These are phyloP conservation scores for Clupea harengus DNA, from an alignment of 2,113 vertebrate genomes.

Conservation along the genomic window DNA sequence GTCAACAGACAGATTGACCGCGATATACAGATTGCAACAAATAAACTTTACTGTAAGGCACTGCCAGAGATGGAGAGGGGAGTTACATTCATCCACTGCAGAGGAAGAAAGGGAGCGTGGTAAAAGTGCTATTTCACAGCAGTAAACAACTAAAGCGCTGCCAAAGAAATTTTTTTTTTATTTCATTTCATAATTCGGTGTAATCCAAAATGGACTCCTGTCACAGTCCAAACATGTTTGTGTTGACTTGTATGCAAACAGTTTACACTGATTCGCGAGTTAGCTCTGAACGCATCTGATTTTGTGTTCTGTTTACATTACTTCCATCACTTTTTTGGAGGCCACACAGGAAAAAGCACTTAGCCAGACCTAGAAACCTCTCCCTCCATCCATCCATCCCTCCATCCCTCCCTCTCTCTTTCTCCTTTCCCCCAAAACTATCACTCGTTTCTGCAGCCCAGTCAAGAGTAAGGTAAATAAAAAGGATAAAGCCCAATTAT, in stretches of 20 bases:
- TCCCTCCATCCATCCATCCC: neutral
- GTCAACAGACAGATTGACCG: slow-evolving; percentile 9
- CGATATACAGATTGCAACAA: slow-evolving; percentile 22
- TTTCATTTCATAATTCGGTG: neutral
- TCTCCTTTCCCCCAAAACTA: neutral
- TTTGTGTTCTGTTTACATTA: neutral
- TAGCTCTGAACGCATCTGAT: neutral
- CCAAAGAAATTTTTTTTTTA: neutral
- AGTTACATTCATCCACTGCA: neutral
- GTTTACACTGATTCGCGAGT: neutral
- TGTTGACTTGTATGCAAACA: slow-evolving; percentile 5
- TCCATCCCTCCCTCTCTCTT: neutral
- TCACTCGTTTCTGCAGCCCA: slow-evolving; percentile 5
- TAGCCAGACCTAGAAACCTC: slow-evolving; percentile 10
- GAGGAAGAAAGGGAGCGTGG: neutral
- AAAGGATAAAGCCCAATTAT: slow-evolving; percentile 72
- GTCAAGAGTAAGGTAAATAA: slow-evolving; percentile 61
- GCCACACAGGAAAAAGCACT: slow-evolving; percentile 27
- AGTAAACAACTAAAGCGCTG: neutral
- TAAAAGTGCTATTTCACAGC: neutral
- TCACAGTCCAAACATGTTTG: slow-evolving; percentile 8
- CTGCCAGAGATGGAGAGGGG: slow-evolving; percentile 23
- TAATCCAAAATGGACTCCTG: neutral
- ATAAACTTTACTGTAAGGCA: slow-evolving; percentile 9
- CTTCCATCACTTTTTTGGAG: slow-evolving; percentile 21